Evolutionary conservation across 2,113 vertebrate species (phyloP).

Genomic region (Cyprinus carpio): DNA sequence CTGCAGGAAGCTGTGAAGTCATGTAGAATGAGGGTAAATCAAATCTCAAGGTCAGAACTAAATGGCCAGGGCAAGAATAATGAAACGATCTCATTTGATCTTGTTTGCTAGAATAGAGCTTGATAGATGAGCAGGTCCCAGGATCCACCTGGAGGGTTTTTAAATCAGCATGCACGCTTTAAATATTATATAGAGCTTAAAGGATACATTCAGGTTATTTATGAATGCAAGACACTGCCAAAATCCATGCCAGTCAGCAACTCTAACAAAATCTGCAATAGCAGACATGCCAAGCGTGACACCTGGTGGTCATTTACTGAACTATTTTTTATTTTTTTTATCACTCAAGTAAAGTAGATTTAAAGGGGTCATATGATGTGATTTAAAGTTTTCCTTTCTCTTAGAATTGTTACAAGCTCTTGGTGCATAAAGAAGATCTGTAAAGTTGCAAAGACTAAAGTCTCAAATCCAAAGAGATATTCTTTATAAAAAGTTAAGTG

Average conservation of each 20-base stretch:
- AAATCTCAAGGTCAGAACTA: neutral
- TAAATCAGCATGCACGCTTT: neutral
- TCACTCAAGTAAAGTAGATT: neutral
- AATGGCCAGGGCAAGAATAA: neutral
- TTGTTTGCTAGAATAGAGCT: neutral
- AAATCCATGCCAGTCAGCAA: neutral
- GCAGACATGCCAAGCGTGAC: neutral
- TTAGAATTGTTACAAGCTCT: too few relatives aligned
- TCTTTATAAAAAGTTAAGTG: too few relatives aligned
- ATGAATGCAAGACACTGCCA: neutral
- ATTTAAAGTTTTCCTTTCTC: too few relatives aligned
- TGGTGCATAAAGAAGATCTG: too few relatives aligned
- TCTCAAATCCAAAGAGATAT: too few relatives aligned
- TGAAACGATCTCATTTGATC: neutral
- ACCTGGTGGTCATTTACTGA: constrained; percentile 6
- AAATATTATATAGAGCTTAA: neutral
- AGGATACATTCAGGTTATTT: neutral
- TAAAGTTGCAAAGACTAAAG: too few relatives aligned
- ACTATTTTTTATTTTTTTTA: neutral
- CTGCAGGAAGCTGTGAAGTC: neutral
- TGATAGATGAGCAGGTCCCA: neutral
- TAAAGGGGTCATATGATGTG: too few relatives aligned
- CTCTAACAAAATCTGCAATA: neutral
- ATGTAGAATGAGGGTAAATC: neutral
- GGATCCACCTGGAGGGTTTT: neutral